Conservation (phyloP, 2,888 invertebrate species). For the Dolomedes plantarius region DNA sequence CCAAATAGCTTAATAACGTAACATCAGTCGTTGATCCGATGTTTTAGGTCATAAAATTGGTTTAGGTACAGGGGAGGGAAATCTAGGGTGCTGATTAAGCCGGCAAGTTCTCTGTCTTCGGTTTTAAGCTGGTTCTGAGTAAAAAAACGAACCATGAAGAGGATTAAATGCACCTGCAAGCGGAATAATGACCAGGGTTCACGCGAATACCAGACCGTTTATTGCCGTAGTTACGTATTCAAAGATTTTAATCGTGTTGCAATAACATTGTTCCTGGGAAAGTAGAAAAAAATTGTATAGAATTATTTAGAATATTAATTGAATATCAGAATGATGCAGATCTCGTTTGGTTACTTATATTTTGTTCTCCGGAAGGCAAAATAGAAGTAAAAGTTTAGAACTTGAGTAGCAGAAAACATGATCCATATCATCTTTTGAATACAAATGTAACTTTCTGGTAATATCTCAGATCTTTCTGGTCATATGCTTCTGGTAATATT, state of each 20-base stretch:
- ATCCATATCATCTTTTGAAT: too few relatives aligned
- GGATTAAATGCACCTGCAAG: background rate
- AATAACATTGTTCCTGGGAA: background rate
- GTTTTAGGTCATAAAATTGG: background rate
- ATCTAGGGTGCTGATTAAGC: too few relatives aligned
- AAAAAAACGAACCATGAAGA: background rate
- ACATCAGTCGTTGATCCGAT: background rate
- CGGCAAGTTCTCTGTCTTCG: background rate
- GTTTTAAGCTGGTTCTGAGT: background rate
- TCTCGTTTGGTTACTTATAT: too few relatives aligned
- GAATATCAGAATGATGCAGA: too few relatives aligned
- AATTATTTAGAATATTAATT: too few relatives aligned
- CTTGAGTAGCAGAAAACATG: too few relatives aligned
- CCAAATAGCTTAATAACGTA: background rate
- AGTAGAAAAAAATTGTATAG: background rate
- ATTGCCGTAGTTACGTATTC: background rate
- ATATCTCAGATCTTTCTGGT: too few relatives aligned
- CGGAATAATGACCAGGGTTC: background rate
- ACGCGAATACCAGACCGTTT: background rate
- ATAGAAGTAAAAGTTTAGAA: too few relatives aligned
- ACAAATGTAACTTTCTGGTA: too few relatives aligned
- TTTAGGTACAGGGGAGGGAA: too few relatives aligned
- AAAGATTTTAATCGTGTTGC: background rate
- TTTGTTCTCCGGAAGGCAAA: too few relatives aligned
- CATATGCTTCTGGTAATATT: too few relatives aligned